phyloP scores from a whole-genome alignment of 2,888 invertebrate genomes.

The Oscheius myriophilus region DNA sequence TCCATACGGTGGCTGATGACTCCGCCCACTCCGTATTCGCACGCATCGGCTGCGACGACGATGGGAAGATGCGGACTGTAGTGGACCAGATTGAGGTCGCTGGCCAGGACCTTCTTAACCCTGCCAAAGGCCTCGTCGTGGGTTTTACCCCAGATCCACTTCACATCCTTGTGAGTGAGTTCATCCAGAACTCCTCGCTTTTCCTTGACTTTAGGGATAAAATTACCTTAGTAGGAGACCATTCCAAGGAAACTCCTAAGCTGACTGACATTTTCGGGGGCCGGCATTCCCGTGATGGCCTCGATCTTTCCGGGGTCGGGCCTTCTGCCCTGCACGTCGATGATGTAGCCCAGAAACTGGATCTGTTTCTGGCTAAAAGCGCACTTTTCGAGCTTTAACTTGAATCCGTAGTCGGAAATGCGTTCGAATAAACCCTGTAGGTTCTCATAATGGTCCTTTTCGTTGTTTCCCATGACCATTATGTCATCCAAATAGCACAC shows the following conservation, averaged over 20 bases:
- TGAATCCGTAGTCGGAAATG: conserved; percentile 40
- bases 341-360: conserved; percentile 53
- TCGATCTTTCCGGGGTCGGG: conserved; percentile 50
- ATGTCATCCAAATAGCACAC: conserved; percentile 51
- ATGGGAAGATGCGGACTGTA: conserved; percentile 35
- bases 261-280: conserved; percentile 55
- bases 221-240: conserved; percentile 62
- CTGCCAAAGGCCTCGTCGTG: background rate
- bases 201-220: conserved; percentile 54
- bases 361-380: conserved; percentile 42
- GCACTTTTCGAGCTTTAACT: conserved; percentile 52
- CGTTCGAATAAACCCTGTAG: conserved; percentile 38
- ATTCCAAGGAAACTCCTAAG: conserved; percentile 61
- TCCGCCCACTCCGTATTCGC: conserved; percentile 44
- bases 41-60: conserved; percentile 46
- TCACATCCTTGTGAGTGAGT: conserved; percentile 31
- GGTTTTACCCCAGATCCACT: background rate
- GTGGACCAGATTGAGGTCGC: conserved; percentile 32
- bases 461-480: conserved; percentile 34
- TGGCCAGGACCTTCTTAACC: background rate
- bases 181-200: conserved; percentile 50
- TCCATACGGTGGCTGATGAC: conserved; percentile 57
- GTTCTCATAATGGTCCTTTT: conserved; percentile 39
- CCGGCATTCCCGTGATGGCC: conserved; percentile 56
- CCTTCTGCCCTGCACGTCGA: conserved; percentile 47